Conservation (phyloP, 2,113 vertebrate genomes). For the Suricata suricatta region DNA sequence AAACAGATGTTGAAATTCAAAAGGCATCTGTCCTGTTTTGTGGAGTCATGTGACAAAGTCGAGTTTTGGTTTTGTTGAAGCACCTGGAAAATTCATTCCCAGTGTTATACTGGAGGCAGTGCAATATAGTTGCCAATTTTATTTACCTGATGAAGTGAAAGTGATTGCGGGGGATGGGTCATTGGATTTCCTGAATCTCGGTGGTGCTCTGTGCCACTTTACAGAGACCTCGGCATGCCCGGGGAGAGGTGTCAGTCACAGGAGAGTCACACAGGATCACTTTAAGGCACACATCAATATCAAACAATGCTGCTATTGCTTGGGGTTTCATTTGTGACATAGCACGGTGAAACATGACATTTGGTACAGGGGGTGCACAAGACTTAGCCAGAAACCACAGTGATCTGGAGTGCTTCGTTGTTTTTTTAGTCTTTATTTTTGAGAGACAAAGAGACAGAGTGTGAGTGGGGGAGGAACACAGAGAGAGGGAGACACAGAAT, state of each 20-base stretch:
- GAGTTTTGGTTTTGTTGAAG: slow-evolving; percentile 56
- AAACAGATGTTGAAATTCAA: slow-evolving; percentile 27
- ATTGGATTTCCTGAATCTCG: not conserved
- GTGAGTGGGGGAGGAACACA: no score
- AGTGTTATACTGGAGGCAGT: not conserved
- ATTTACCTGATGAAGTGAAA: slow-evolving; percentile 27
- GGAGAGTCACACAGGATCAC: not conserved
- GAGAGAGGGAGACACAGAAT: no score
- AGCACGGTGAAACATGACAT: slow-evolving; percentile 26
- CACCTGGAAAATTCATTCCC: slow-evolving; percentile 29
- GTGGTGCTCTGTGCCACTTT: not conserved
- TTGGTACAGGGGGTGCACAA: not conserved
- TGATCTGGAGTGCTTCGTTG: slow-evolving; percentile 51
- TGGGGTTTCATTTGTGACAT: slow-evolving; percentile 32
- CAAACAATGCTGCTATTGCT: not conserved
- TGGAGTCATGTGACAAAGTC: not conserved
- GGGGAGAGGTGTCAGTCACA: not conserved
- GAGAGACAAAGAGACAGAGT: no score
- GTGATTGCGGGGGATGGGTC: not conserved
- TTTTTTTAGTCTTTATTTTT: no score
- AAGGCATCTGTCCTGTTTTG: slow-evolving; percentile 21
- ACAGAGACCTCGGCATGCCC: not conserved
- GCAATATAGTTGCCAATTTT: slow-evolving; percentile 30
- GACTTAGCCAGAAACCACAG: slow-evolving; percentile 32
- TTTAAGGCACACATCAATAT: not conserved